Conservation (phyloP, 2,797 vertebrate genomes). For the Neosalanx taihuensis region DNA sequence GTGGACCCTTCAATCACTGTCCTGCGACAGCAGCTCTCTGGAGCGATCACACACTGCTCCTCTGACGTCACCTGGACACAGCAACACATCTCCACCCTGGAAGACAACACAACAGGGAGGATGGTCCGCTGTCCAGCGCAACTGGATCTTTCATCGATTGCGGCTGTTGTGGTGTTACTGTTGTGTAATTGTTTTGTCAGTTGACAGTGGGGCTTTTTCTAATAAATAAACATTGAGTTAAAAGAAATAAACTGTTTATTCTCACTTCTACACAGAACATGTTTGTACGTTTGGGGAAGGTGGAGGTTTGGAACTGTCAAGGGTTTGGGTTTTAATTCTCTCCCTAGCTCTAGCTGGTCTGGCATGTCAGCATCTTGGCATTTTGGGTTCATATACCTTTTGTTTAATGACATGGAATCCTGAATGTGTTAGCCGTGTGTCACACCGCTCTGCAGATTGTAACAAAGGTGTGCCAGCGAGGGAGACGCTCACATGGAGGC, state of each 20-base stretch:
- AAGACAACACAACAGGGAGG: background rate
- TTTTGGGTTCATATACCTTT: conserved; percentile 33
- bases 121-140: background rate
- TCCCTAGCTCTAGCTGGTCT: conserved; percentile 1
- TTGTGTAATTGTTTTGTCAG: background rate
- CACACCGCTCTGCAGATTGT: conserved; percentile 68
- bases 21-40: conserved; percentile 35
- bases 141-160: background rate
- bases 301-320: background rate
- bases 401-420: conserved; percentile 47
- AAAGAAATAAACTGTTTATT: background rate
- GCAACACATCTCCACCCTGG: background rate
- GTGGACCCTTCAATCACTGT: conserved; percentile 73
- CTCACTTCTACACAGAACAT: background rate
- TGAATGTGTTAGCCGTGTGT: conserved; percentile 59
- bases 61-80: conserved; percentile 47
- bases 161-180: background rate
- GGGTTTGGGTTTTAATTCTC: conserved; percentile 2
- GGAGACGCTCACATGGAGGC: conserved; percentile 33
- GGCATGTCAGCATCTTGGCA: conserved; percentile 1
- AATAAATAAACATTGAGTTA: background rate
- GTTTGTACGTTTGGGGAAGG: background rate
- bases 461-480: conserved; percentile 63
- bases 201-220: background rate
- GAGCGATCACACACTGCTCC: conserved; percentile 54